Base-by-base conservation (phyloP, 2,797 vertebrate genomes). In the Rhabdophis nuchalis region DNA sequence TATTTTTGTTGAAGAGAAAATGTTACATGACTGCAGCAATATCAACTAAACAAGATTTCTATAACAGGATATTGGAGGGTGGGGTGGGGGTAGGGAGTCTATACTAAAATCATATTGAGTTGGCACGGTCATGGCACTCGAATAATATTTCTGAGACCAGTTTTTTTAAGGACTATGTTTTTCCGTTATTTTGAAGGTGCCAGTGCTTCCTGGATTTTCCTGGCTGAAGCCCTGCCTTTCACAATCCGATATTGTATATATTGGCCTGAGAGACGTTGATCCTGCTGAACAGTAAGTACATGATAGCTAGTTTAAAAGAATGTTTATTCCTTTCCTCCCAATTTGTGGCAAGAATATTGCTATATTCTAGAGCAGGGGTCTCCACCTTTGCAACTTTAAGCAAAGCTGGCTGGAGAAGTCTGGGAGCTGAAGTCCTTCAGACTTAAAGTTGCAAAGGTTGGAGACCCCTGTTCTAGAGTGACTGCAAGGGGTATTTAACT, bases 191-290 rank as follows among this genome's bases (percentile, higher is more conserved):
- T 89, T 95, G 57, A 91, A 99, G 99, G 97, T 99, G 93, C 99
- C 98, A 90, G 96, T 96, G 1, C 97, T 99, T 93, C 99, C 99
- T 94, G 99, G 99, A 46, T 99, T 99, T 96, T 99, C 99, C 90
- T 99, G 99, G 99, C 91, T 97, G 82, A 99, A 99, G 95, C 99
- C 99, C 0, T 98, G 98, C 96, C 98, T 99, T 85, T 98, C 98
- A 89, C 96, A 98, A 5, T 97, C 97, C 93, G 99, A 98, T 94
- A 98, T 99, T 87, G 98, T 99, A 5, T 99, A 99, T 95, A 98
- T 99, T 89, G 99, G 99, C 10, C 96, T 99, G 92, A 97, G 99
- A 92, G 99, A 99, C 10, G 98, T 99, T 50, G 99, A 99, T 95
- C 98, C 99, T 85, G 98, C 99, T 92, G 99, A 99, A 97, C 97